A percentile compares a stretch with the other conserved stretches of the same genome.
phyloP scores from a whole-genome alignment of 2,113 vertebrate species.

The Saimiri boliviensis region DNA sequence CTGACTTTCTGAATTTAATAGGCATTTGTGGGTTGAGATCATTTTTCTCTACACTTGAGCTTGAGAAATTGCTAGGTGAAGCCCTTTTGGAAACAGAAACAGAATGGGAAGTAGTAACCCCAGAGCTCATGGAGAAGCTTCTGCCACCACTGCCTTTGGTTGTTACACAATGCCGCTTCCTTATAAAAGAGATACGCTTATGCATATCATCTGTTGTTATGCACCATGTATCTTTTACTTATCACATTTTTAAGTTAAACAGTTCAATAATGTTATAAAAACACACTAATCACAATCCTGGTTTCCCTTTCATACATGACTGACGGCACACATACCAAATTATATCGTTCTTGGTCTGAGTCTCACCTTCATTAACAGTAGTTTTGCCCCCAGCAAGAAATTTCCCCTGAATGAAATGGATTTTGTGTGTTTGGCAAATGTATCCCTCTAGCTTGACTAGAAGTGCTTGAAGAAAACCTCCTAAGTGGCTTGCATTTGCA shows the following conservation, averaged over 20 bases:
- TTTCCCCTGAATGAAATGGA: not conserved
- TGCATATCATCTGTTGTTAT: not conserved
- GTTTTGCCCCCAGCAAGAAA: not conserved
- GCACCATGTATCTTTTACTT: not conserved
- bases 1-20: not conserved
- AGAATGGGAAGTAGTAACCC: not conserved
- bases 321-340: not conserved
- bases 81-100: too few relatives aligned
- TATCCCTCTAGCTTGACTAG: not conserved
- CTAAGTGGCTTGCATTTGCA: not conserved
- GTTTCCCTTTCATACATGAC: not conserved
- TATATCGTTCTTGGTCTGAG: not conserved
- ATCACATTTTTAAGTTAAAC: not conserved
- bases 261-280: not conserved
- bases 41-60: not conserved
- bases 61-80: not conserved
- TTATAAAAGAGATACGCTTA: not conserved
- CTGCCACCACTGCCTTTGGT: not conserved
- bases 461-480: not conserved
- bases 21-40: not conserved
- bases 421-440: not conserved
- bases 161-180: not conserved
- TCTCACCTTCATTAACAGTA: not conserved
- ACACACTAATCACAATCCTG: not conserved
- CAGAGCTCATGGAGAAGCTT: not conserved